Percentiles rank a stretch among this genome's conserved stretches.
Evolutionary conservation across 2,113 vertebrate genomes (phyloP).

Genomic region (Urocynchramus pylzowi): DNA sequence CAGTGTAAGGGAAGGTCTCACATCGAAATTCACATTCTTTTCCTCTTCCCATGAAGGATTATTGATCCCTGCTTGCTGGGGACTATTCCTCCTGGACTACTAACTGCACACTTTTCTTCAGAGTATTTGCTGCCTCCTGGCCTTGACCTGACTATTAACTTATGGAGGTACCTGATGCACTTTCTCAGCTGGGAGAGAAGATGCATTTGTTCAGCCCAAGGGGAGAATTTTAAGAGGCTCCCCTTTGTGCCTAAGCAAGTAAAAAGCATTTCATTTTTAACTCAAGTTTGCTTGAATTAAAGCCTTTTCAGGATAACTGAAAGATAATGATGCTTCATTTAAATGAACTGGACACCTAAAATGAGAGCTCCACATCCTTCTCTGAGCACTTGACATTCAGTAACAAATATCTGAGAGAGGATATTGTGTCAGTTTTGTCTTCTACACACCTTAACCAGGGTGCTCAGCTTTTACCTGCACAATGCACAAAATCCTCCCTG

Average conservation of each 20-base stretch:
- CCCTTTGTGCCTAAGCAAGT: background rate
- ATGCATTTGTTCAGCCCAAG: background rate
- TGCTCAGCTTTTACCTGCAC: background rate
- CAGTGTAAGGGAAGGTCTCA: background rate
- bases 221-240: background rate
- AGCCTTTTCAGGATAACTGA: background rate
- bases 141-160: background rate
- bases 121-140: background rate
- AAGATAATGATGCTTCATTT: background rate
- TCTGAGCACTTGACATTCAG: background rate
- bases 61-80: background rate
- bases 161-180: background rate
- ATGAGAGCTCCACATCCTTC: background rate
- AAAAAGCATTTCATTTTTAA: background rate
- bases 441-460: too few species aligned
- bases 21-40: background rate
- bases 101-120: background rate
- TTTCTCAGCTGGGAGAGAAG: background rate
- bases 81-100: background rate
- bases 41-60: background rate
- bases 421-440: accelerated
- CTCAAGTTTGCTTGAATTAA: background rate
- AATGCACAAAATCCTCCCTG: background rate
- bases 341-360: background rate
- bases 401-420: background rate